These are phyloP conservation scores for Microcebus griseorufus DNA, from an alignment of 2,113 vertebrate species.

Conservation along the genomic window DNA sequence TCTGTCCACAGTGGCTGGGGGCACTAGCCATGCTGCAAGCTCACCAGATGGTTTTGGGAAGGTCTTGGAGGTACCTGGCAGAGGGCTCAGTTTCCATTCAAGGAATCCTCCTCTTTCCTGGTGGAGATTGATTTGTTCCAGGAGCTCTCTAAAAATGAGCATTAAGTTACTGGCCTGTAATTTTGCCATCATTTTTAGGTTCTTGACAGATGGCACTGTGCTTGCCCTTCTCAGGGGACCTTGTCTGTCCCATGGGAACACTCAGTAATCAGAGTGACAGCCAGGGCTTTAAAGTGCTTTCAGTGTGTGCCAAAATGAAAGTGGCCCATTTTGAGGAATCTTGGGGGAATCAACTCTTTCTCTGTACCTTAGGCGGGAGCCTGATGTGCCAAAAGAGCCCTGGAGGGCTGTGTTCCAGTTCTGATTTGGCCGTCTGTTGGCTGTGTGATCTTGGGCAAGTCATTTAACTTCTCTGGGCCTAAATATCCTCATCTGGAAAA, in stretches of 20 bases:
- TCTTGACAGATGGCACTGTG: constrained; percentile 46
- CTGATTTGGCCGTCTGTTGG: background rate
- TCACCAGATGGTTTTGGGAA: constrained; percentile 35
- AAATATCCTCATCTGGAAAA: background rate
- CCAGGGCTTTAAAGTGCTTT: constrained; percentile 27
- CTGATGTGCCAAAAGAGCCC: background rate
- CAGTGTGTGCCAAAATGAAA: constrained; percentile 22
- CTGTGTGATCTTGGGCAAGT: background rate
- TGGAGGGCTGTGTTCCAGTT: background rate
- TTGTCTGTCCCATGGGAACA: constrained; percentile 21
- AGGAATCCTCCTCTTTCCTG: constrained; percentile 50
- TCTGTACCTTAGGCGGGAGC: background rate
- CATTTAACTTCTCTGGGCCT: background rate
- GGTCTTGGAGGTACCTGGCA: background rate
- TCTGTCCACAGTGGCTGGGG: background rate
- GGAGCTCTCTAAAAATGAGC: constrained; percentile 49
- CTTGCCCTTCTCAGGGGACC: constrained; percentile 60
- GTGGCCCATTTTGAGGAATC: constrained; percentile 65
- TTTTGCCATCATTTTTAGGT: constrained; percentile 49
- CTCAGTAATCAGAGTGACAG: constrained; percentile 27
- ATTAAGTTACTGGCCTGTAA: constrained; percentile 36
- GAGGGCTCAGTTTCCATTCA: constrained; percentile 51
- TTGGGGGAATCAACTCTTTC: constrained; percentile 37
- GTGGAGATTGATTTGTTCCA: constrained; percentile 64
- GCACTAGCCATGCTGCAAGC: background rate